Conservation (phyloP, 2,888 invertebrate species). For the Aradus depressus region DNA sequence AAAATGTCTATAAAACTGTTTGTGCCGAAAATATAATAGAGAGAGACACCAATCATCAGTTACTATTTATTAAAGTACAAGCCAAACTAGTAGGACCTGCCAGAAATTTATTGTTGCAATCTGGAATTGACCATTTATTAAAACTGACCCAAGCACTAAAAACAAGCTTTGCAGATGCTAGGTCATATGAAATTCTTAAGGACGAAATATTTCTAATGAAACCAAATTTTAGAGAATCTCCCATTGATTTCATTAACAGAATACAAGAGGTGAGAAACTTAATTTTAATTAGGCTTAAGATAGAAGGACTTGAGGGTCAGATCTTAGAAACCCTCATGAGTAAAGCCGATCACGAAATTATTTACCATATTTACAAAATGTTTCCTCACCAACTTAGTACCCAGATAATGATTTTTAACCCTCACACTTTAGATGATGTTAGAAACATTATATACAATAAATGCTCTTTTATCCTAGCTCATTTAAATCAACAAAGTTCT, state of each 20-base stretch:
- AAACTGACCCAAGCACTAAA: not conserved
- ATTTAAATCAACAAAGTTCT: too few relatives aligned
- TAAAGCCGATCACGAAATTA: not conserved
- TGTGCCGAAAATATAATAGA: not conserved
- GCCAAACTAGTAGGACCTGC: not conserved
- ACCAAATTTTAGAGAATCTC: not conserved
- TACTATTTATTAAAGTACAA: not conserved
- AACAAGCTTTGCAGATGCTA: not conserved
- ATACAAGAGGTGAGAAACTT: not conserved
- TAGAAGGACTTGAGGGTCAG: not conserved
- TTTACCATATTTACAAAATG: not conserved
- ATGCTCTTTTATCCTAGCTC: not conserved
- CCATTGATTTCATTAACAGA: not conserved
- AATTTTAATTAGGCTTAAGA: not conserved
- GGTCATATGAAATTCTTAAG: not conserved
- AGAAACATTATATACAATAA: not conserved
- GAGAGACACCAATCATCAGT: not conserved
- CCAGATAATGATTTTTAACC: not conserved
- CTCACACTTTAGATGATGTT: not conserved
- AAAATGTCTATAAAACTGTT: not conserved
- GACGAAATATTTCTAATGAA: not conserved
- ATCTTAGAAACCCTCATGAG: not conserved
- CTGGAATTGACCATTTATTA: not conserved
- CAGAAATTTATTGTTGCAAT: not conserved
- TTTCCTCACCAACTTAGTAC: not conserved